phyloP scores from a whole-genome alignment of 2,113 vertebrate species.

The Mobula birostris region DNA sequence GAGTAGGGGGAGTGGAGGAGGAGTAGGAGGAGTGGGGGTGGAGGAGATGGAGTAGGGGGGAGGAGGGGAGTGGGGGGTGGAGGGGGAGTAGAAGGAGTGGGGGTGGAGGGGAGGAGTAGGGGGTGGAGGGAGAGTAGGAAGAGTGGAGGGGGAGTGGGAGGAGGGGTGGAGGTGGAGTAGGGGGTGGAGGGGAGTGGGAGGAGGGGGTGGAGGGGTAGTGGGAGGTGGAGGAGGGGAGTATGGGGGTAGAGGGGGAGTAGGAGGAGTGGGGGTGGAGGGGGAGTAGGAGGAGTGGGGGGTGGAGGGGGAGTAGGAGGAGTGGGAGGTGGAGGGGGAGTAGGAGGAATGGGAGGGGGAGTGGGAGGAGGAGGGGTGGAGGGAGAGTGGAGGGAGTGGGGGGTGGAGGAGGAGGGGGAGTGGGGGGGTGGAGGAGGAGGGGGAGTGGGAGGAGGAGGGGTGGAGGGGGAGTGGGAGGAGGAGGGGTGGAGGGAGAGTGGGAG shows the following conservation, averaged over 20 bases:
- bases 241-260: constrained; percentile 33
- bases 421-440: not conserved
- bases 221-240: constrained; percentile 32
- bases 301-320: not conserved
- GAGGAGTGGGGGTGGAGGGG: constrained; percentile 38
- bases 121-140: not conserved
- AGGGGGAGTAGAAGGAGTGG: not conserved
- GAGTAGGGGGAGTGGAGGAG: not conserved
- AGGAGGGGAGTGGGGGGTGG: constrained; percentile 28
- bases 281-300: no score
- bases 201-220: constrained; percentile 14
- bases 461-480: not conserved
- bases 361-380: constrained; percentile 16
- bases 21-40: not conserved
- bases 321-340: not conserved
- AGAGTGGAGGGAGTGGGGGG: not conserved
- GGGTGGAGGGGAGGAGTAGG: not conserved
- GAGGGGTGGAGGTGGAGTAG: no score
- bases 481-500: constrained; percentile 37
- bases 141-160: constrained; percentile 38
- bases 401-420: not conserved
- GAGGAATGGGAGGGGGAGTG: constrained; percentile 10
- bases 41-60: not conserved
- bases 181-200: no score
- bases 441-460: not conserved